Base-by-base conservation (phyloP, 2,888 invertebrate genomes). In the Drosophila melanosoma region DNA sequence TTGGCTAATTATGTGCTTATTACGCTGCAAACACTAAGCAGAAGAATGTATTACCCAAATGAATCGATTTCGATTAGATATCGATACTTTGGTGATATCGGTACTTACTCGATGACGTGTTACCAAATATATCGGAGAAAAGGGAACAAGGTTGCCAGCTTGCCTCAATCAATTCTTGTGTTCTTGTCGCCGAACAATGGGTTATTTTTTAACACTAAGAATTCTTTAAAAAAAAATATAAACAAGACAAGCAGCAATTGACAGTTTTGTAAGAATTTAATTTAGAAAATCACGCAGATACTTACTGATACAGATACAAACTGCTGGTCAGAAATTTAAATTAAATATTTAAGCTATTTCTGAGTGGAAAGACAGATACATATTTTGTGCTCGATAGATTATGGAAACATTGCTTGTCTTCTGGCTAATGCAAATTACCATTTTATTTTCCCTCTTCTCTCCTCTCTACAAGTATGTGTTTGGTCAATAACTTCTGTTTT, bases 171-270 rank as follows among this genome's bases (percentile, higher is more conserved):
- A n/a, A n/a, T 26, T 26, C 3, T 75, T 81, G 75, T 64, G 70
- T 82, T 79, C 83, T 82, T 82, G 66, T 58, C 60, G 71, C 64
- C 54, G 42, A 59, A 52, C 52, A 69, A 61, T 79, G 56, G 53
- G 53, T 68, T 3, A 73, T 65, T 17, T 61, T 49, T 65, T 64
- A 66, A 35, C 49, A 53, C 65, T 62, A 61, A 64, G 57, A 65
- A 67, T 74, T 73, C 64, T 74, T 74, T 78, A 76, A 80, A 76
- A 60, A 87, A 61, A 53, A 12, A 66, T 29, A 62, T 67, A 76
- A 73, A 75, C 35, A 67, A 48, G 66, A 71, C 64, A 79, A 82
- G 85, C 74, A 74, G 74, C 71, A 83, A 81, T 85, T 85, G 69
- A 75, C 74, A 69, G 54, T 66, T 82, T 72, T 67, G 59, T 71